A percentile compares a stretch with the other conserved stretches of the same genome.
Evolutionary conservation across 2,797 vertebrate species (phyloP).

Genomic region (Babyrousa celebensis): DNA sequence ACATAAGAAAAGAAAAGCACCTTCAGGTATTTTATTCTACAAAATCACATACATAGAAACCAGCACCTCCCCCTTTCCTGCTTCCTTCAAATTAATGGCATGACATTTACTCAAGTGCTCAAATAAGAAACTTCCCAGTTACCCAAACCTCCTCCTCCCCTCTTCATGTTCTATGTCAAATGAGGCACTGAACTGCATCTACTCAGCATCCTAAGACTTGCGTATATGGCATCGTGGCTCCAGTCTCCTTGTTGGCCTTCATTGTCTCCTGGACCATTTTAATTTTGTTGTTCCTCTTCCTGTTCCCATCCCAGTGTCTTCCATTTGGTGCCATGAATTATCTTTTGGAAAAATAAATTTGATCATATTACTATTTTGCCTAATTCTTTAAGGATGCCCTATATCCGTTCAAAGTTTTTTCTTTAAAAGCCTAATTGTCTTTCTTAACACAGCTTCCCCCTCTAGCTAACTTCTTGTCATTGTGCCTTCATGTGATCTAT

Average conservation of each 20-base stretch:
- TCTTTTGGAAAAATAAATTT: conserved; percentile 65
- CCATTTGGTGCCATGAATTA: conserved; percentile 6
- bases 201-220: not conserved
- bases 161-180: not conserved
- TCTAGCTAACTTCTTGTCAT: conserved; percentile 15
- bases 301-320: conserved; percentile 21
- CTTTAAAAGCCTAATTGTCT: not conserved
- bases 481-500: not conserved
- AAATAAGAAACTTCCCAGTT: not conserved
- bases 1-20: conserved; percentile 1
- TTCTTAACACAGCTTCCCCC: conserved; percentile 6
- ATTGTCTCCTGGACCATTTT: not conserved
- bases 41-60: not conserved
- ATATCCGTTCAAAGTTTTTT: not conserved
- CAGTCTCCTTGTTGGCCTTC: not conserved
- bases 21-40: not conserved
- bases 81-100: conserved; percentile 8
- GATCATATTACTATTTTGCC: conserved; percentile 13
- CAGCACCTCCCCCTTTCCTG: not conserved
- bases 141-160: not conserved
- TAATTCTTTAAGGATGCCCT: not conserved
- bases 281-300: conserved; percentile 35
- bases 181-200: not conserved
- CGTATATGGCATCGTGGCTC: not conserved
- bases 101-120: not conserved